Evolutionary conservation across 1,140 invertebrate species (phyloP).

Genomic region (Batillaria attramentaria): DNA sequence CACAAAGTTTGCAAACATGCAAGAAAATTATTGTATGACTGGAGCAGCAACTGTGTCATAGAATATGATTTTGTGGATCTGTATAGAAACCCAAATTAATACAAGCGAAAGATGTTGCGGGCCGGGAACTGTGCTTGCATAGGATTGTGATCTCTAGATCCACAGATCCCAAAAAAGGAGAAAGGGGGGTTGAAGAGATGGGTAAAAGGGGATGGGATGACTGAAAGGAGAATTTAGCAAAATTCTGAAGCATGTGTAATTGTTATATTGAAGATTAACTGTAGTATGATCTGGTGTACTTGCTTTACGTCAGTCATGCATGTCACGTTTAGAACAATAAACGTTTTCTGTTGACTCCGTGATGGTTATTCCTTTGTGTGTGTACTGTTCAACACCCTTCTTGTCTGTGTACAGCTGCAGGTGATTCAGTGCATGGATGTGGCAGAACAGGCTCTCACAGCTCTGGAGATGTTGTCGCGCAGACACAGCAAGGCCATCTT

Average conservation of each 20-base stretch:
- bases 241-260: background rate
- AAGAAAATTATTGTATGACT: too few species aligned
- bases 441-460: constrained; percentile 96
- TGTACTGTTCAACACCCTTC: background rate
- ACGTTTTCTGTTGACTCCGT: background rate
- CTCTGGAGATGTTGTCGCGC: constrained; percentile 96
- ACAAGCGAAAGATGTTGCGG: too few species aligned
- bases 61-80: too few species aligned
- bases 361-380: background rate
- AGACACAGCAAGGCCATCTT: constrained; percentile 96
- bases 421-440: constrained; percentile 99
- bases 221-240: background rate
- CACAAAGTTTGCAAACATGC: too few species aligned
- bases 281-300: too few species aligned
- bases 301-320: background rate
- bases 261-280: background rate
- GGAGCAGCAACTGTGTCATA: too few species aligned
- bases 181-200: too few species aligned
- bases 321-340: background rate
- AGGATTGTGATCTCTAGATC: too few species aligned
- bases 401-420: constrained; percentile 80
- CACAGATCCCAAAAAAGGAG: too few species aligned
- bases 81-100: too few species aligned
- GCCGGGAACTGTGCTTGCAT: too few species aligned
- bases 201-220: too few species aligned